Evolutionary conservation across 2,113 vertebrate genomes (phyloP), one percentile per base, ranked within the genome.

Genomic region (Stomatorhinus ivindoensis): DNA sequence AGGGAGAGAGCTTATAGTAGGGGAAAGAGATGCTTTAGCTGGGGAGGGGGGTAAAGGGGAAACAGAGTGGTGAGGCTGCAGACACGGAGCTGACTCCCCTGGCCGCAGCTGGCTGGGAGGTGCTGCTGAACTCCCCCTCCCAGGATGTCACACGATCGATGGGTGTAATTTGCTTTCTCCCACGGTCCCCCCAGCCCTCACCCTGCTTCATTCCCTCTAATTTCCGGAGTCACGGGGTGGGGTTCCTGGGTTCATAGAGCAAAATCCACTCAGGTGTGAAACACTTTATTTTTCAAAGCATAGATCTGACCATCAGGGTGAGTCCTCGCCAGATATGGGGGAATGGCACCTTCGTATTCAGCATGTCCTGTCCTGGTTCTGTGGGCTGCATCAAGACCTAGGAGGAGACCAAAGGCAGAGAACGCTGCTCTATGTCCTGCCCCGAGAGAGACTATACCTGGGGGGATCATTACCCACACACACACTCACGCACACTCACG

Each of bases 111-210:
- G 53, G 51, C 51, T 24, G 35, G 35, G 31, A 58, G 51, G 39
- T 35, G 2, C 53, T 50, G 39, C 9, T 42, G 10, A 27, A 15
- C 47, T 24, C 69, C 69, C 13, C 31, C 69, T 13, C 69, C 31
- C 69, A 24, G 31, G 90, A 51, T 89, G 86, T 91, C 92, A 92
- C 91, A 17, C 88, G 83, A 91, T 90, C 88, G 88, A 35, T 88
- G 90, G 84, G 58, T 88, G 90, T 86, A 89, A 88, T 91, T 89
- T 90, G 91, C 83, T 89, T 89, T 90, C 90, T 90, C 88, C 89
- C 91, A 46, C 61, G 11, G 50, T 87, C 76, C 76, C 69, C 13
- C 61, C 87, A n/a, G 76, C 21, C 21, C 82, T 35, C 88, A 24
- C 42, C 48, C 35, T n/a, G 6, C 35, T 19, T 82, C 6, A 13